Evolutionary conservation across 2,113 vertebrate genomes (phyloP), one percentile per base, ranked within the genome.

Genomic region (Donacobius atricapilla): DNA sequence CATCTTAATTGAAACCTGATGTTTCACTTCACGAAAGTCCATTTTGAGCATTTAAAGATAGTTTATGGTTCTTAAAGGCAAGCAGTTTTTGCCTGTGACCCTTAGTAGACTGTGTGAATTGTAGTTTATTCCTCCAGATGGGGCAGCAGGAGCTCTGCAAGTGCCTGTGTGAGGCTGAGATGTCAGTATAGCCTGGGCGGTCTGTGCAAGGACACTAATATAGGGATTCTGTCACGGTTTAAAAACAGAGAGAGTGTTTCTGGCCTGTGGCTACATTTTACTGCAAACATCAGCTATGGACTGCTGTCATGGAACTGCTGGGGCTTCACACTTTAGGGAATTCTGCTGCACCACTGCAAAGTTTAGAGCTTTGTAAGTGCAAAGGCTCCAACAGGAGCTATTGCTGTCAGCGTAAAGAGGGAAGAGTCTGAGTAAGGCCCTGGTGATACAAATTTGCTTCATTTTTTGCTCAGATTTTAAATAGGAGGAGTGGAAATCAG

Each of bases 1-100:
- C 92, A 92, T 87, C 83, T 96, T 97, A 97, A 97, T 97, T 97
- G 95, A 92, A 97, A 96, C 95, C 97, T 96, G 90, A 90, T 97
- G 97, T 96, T 96, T 94, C 40, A 87, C 90, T 94, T 96, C 90
- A 90, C 35, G 1, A 39, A 94, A 84, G 54, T 72, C 45, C 24
- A 33, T 90, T 90, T 81, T 95, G 44, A 91, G 48, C 58, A 61
- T 95, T 95, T 61, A 33, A 86, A 86, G 92, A 58, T 94, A 91
- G 79, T 96, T 97, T 96, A 94, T 96, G 82, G 51, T 83, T 57
- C 61, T 96, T 84, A 84, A 89, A 92, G 88, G 56, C 79, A 81
- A 80, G 81, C 76, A 93, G 2, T 90, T 83, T 87, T 90, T 97
- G 69, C 87, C 72, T 37, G 2, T 94, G 95, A 93, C 95, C 90